Evolutionary conservation across 2,113 vertebrate species (phyloP), one percentile per base, ranked within the genome.

Genomic region (Tachysurus vachellii): DNA sequence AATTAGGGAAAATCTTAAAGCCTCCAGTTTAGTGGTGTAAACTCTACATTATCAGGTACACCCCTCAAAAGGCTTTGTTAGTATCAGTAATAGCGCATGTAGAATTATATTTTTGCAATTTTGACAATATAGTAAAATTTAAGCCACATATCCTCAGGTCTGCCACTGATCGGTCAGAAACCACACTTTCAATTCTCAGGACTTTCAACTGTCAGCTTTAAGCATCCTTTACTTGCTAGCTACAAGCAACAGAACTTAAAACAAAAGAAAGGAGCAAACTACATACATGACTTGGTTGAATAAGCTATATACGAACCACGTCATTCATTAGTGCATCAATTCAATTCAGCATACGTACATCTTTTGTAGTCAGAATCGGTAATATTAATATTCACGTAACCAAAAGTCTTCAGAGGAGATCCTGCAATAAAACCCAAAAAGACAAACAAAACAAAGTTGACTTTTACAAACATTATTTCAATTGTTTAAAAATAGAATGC

Each of bases 331-430:
- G 11, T 5, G 44, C 44, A 6, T 54, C 5, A 2, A 77, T 28
- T 47, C 12, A 84, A 28, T 83, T 80, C 5, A 36, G 26, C 42
- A n/a, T 75, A 94, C 95, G 94, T 93, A 99, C 98, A 99, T 92
- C 94, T 96, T 90, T 87, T 96, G 80, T 97, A 93, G 80, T 96
- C 96, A 0, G 84, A 73, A 62, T 99, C 98, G 62, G 96, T 93
- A 89, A 96, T 94, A 79, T 66, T 92, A 89, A 99, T 94, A 91
- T 95, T 99, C 83, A 99, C 80, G 89, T 99, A 99, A 7, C 95
- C 95, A 87, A 99, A 99, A 5, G 96, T 96, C 93, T 98, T 99
- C 85, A 93, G 81, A 50, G 96, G 95, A 73, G 95, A 94, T 77
- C 97, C 98, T 99, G 90, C 31, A 89, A 75, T 91, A 87, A 4